These are phyloP conservation scores for Pogonus chalceus DNA, from an alignment of 1,140 invertebrate species.

Conservation along the genomic window DNA sequence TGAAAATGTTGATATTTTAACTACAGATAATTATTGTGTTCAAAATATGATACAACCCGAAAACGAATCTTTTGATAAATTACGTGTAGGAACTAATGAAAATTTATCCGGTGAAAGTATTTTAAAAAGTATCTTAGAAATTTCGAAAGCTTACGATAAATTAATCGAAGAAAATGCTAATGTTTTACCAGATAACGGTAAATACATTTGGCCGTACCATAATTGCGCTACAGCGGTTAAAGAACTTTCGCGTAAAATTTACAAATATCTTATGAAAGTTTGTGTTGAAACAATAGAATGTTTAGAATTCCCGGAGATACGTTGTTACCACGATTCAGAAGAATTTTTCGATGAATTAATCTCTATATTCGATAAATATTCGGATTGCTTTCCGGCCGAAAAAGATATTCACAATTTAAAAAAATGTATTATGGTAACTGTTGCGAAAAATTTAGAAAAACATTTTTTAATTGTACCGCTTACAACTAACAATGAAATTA, in stretches of 20 bases:
- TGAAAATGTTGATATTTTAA: no score
- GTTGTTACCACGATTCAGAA: neutral
- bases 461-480: neutral
- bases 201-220: no score
- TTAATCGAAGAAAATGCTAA: no score
- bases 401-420: neutral
- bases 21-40: no score
- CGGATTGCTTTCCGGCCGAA: neutral
- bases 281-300: neutral
- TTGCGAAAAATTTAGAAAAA: neutral
- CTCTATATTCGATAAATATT: neutral
- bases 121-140: no score
- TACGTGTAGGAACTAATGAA: no score
- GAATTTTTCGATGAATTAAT: neutral
- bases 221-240: neutral
- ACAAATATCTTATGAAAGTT: neutral
- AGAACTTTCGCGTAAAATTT: neutral
- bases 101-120: no score
- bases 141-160: no score
- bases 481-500: neutral
- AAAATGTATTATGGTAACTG: neutral
- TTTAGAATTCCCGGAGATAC: neutral
- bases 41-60: no score
- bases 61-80: no score
- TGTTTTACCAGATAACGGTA: no score